Base-by-base conservation (phyloP, 2,888 invertebrate species). In the Phalera bucephala region DNA sequence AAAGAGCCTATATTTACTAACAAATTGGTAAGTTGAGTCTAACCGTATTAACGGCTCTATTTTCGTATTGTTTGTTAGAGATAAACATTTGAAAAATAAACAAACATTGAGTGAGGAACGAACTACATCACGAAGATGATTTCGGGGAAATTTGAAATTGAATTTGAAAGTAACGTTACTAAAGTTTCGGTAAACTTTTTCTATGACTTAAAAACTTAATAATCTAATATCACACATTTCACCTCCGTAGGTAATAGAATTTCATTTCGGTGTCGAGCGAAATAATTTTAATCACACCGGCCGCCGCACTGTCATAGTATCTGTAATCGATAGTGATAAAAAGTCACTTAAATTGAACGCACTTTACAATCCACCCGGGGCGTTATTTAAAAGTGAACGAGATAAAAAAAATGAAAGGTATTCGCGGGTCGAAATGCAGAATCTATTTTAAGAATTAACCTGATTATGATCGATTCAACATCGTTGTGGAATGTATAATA, bases 11-110 rank as follows among this genome's bases (percentile, higher is more conserved):
- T 76, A 70, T 81, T 85, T 81, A 70, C 66, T 58, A 74, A 85
- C 85, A 85, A 86, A 87, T 84, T 84, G 81, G 75, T 72, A 62
- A 63, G 70, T 55, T 46, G 54, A 51, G 50, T 68, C 71, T 69
- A 72, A 72, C 68, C 64, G 67, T 75, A 72, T 79, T 80, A 79
- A 61, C 63, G 45, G 47, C 31, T 61, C 53, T 62, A 63, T 72
- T 71, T 67, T 59, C 46, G 43, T 47, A 56, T 70, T 66, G 72
- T 76, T 73, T 76, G 72, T 72, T 52, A 52, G 45, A 64, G 66
- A 72, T 70, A 69, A 71, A 49, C 36, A 30, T 39, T 14, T 31
- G 20, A 31, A 38, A 6, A 19, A 10, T 7, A 19, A 11, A 11
- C 10, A 27, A 38, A 29, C 13, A 47, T 22, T 19, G 12, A 11